These are phyloP conservation scores for Lasioglossum calceatum DNA, from an alignment of 2,888 invertebrate species.

Conservation along the genomic window DNA sequence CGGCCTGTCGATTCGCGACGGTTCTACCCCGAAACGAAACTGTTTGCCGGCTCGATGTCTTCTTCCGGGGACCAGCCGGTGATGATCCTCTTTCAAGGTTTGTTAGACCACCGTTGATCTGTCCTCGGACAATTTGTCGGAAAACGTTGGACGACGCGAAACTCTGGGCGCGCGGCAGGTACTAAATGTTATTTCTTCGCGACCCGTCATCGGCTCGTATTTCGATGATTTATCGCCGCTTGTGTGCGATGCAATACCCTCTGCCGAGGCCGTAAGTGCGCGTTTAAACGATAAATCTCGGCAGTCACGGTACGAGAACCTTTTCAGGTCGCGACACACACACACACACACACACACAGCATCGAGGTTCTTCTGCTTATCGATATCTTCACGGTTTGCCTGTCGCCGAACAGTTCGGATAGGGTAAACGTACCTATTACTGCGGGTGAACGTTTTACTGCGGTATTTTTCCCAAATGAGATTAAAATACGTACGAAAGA, in stretches of 20 bases:
- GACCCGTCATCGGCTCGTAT: constrained; percentile 72
- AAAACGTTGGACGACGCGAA: constrained; percentile 32
- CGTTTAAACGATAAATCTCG: constrained; percentile 77
- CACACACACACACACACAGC: constrained; percentile 22
- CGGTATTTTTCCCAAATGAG: too few species aligned
- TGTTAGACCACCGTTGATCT: background rate
- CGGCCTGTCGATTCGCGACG: constrained; percentile 20
- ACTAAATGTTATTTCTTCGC: constrained; percentile 71
- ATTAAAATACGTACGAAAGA: too few species aligned
- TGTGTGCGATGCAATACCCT: constrained; percentile 74
- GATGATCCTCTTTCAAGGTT: background rate
- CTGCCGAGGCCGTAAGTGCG: constrained; percentile 72
- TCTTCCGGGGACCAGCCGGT: background rate
- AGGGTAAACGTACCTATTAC: too few species aligned
- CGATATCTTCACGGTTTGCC: constrained; percentile 65
- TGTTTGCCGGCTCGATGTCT: constrained; percentile 1
- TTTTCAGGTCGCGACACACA: constrained; percentile 71
- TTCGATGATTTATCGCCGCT: constrained; percentile 73
- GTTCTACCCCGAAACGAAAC: constrained; percentile 3
- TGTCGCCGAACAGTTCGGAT: constrained; percentile 54
- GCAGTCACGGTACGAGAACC: constrained; percentile 71
- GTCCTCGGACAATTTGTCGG: constrained; percentile 1
- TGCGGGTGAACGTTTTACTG: too few species aligned
- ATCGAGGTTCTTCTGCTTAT: constrained; percentile 66
- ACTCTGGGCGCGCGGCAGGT: constrained; percentile 26